Percentiles rank a stretch among this genome's conserved stretches.
These are phyloP conservation scores for Panagrolaimus sp. DNA, from an alignment of 1,140 invertebrate species.

Conservation along the genomic window DNA sequence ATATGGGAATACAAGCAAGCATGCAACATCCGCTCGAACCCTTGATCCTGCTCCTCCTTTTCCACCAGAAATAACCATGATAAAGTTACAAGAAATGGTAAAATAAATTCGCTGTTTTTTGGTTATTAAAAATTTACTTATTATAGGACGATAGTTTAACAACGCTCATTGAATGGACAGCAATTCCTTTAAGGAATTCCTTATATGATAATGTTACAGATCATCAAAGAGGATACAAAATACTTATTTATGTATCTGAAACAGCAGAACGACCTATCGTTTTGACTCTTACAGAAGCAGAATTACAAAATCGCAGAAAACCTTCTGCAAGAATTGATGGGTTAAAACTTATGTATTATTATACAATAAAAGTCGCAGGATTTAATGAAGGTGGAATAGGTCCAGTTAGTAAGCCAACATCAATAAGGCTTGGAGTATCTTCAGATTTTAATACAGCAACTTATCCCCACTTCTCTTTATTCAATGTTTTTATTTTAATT, in stretches of 20 bases:
- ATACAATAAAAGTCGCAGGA: slow-evolving; percentile 30
- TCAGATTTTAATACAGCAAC: not conserved
- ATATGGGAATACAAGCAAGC: slow-evolving; percentile 19
- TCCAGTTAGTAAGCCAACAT: slow-evolving; percentile 7
- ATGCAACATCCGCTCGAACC: slow-evolving; percentile 17
- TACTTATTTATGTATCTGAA: slow-evolving; percentile 29
- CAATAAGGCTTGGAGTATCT: not conserved
- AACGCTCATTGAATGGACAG: slow-evolving; percentile 34
- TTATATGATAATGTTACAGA: slow-evolving; percentile 12
- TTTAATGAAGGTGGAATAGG: slow-evolving; percentile 15
- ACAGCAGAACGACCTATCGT: slow-evolving; percentile 27
- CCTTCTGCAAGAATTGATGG: slow-evolving; percentile 36
- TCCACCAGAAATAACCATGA: slow-evolving; percentile 22
- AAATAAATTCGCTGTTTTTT: slow-evolving; percentile 7
- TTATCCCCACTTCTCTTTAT: too few species aligned
- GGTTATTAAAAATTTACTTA: not conserved
- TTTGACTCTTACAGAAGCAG: slow-evolving; percentile 22
- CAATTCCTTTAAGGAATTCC: slow-evolving; percentile 24
- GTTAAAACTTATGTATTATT: slow-evolving; percentile 34
- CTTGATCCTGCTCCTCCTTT: slow-evolving; percentile 28
- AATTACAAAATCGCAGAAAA: slow-evolving; percentile 21
- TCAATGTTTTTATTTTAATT: too few species aligned
- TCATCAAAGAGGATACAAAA: slow-evolving; percentile 15
- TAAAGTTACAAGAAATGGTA: slow-evolving; percentile 26
- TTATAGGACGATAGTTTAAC: slow-evolving; percentile 15